A percentile compares a stretch with the other conserved stretches of the same genome.
These are phyloP conservation scores for Garra rufa DNA, from an alignment of 2,113 vertebrate genomes.

Conservation along the genomic window DNA sequence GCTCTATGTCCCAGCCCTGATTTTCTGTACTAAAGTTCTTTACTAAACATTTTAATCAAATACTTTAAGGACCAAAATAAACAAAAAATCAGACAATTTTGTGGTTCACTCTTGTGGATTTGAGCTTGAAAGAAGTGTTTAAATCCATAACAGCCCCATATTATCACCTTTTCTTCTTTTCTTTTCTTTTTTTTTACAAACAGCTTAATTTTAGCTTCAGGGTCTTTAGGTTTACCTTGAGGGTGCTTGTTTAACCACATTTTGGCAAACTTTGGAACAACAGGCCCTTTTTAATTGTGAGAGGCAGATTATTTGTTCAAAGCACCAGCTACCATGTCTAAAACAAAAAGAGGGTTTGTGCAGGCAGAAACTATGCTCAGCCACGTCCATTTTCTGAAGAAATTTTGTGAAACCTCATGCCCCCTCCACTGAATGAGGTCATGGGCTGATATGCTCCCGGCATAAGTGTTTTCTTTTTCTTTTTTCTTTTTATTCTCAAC, in stretches of 20 bases:
- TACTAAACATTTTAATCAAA: neutral
- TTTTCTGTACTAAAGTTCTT: neutral
- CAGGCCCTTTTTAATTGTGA: neutral
- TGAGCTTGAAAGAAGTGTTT: neutral
- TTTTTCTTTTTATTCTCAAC: neutral
- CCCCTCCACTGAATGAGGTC: conserved; percentile 29
- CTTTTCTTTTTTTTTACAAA: neutral
- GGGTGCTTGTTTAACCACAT: neutral
- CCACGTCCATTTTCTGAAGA: neutral
- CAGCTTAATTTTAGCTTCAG: neutral
- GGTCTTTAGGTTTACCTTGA: neutral
- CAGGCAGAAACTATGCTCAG: neutral
- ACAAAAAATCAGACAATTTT: too few species aligned
- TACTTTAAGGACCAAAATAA: neutral
- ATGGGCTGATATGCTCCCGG: conserved; percentile 1
- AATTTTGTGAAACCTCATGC: neutral
- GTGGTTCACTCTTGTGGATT: neutral
- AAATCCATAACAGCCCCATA: neutral
- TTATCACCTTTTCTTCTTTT: neutral
- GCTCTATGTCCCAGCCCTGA: neutral
- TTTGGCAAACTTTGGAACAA: conserved; percentile 6
- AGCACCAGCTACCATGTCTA: neutral
- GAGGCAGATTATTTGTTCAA: neutral
- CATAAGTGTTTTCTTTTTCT: neutral
- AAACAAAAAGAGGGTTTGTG: conserved; percentile 1